These are phyloP conservation scores for Steinernema hermaphroditum DNA, from an alignment of 2,888 invertebrate species.

Conservation along the genomic window DNA sequence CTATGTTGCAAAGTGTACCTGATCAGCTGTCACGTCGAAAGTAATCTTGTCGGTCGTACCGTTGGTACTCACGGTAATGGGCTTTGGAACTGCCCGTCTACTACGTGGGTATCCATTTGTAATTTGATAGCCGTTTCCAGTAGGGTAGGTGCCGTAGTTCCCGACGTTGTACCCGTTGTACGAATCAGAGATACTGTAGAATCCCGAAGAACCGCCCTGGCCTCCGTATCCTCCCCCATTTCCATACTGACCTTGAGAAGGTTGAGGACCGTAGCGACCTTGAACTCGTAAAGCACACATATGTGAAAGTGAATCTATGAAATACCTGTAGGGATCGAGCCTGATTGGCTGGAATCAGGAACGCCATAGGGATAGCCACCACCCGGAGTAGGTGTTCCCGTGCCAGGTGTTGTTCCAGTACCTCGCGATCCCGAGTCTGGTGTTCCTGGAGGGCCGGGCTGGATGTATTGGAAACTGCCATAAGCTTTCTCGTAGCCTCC, in stretches of 20 bases:
- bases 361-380: not conserved
- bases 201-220: not conserved
- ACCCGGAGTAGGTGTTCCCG: not conserved
- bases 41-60: constrained; percentile 20
- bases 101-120: not conserved
- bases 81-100: not conserved
- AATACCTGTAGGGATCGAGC: not conserved
- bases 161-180: constrained; percentile 21
- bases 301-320: too few species aligned
- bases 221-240: not conserved
- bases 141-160: constrained; percentile 23
- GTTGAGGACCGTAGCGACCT: not conserved
- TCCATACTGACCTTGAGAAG: constrained; percentile 2
- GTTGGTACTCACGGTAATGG: not conserved
- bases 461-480: constrained; percentile 21
- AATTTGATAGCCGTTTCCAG: not conserved
- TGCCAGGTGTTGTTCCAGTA: not conserved
- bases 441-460: constrained; percentile 12
- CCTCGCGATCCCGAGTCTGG: not conserved
- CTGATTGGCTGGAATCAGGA: not conserved
- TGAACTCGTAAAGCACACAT: not conserved
- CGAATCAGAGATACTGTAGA: constrained; percentile 17
- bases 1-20: not conserved
- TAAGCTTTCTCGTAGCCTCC: constrained; percentile 3
- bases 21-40: constrained; percentile 26